These are phyloP conservation scores for Chymomyza costata DNA, from an alignment of 1,140 invertebrate genomes.

Conservation along the genomic window DNA sequence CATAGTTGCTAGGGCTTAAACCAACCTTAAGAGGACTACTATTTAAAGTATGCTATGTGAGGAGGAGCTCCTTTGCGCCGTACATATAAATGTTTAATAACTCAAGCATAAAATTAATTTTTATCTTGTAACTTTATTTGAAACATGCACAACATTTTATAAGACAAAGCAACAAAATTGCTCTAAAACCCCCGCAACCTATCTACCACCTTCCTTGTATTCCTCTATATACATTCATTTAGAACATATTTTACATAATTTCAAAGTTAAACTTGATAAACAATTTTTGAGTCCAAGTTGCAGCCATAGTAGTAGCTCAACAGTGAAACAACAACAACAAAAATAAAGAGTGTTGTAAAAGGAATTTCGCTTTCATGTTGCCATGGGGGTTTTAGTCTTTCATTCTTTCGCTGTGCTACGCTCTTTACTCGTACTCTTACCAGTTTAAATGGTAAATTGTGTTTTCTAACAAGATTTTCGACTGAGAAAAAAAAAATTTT, in stretches of 20 bases:
- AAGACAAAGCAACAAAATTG: conserved; percentile 7
- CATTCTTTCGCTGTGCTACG: neutral
- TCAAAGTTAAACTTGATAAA: conserved; percentile 63
- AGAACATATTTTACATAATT: conserved; percentile 70
- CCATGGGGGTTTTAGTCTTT: neutral
- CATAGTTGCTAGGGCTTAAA: no score
- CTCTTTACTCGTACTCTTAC: neutral
- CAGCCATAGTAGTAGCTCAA: conserved; percentile 42
- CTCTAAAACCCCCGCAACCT: no score
- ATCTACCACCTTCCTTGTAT: no score
- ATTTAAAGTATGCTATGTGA: no score
- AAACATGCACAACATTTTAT: conserved; percentile 14
- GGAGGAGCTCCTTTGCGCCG: neutral
- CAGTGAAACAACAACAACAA: conserved; percentile 11
- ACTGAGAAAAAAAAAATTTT: no score
- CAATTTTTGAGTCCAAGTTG: conserved; percentile 70
- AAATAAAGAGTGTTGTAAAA: conserved; percentile 53
- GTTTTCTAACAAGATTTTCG: no score
- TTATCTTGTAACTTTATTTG: conserved; percentile 3
- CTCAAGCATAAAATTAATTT: conserved; percentile 63
- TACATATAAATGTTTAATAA: conserved; percentile 57
- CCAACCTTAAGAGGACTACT: no score
- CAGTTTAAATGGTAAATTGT: no score
- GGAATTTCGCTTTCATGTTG: conserved; percentile 67
- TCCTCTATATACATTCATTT: no score